These are phyloP conservation scores for Bedellia somnulentella DNA, from an alignment of 2,888 invertebrate species.

Conservation along the genomic window DNA sequence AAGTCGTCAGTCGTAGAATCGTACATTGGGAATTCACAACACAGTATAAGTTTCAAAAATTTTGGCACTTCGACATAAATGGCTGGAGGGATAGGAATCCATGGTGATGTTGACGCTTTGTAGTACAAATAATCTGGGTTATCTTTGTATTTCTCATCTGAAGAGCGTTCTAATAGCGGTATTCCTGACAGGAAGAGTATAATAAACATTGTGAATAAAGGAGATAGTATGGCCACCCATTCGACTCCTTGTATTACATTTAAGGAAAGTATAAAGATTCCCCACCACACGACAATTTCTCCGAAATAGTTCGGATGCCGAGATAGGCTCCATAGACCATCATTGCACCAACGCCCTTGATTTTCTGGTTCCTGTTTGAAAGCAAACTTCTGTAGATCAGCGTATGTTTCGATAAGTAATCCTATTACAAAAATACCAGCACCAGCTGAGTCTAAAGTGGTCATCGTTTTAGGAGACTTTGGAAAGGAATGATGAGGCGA, in stretches of 20 bases:
- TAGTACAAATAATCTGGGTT: slow-evolving; percentile 85
- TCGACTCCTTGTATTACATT: slow-evolving; percentile 84
- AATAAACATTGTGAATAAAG: slow-evolving; percentile 83
- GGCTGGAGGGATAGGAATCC: slow-evolving; percentile 85
- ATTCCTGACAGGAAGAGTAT: slow-evolving; percentile 90
- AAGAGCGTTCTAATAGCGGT: slow-evolving; percentile 82
- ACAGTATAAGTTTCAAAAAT: slow-evolving; percentile 79
- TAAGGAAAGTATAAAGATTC: slow-evolving; percentile 85
- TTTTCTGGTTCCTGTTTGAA: slow-evolving; percentile 88
- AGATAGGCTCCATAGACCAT: slow-evolving; percentile 85
- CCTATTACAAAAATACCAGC: slow-evolving; percentile 84
- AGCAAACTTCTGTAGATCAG: slow-evolving; percentile 89
- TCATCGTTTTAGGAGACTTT: slow-evolving; percentile 81
- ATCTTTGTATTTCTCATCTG: slow-evolving; percentile 87
- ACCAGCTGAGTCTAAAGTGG: slow-evolving; percentile 83
- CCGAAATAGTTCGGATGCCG: slow-evolving; percentile 95
- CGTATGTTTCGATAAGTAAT: slow-evolving; percentile 83
- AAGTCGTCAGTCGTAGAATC: slow-evolving; percentile 72
- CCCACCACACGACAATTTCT: slow-evolving; percentile 93
- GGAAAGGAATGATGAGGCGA: slow-evolving; percentile 78
- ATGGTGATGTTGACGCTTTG: slow-evolving; percentile 84
- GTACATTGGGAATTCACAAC: slow-evolving; percentile 89
- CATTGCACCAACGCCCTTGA: slow-evolving; percentile 91
- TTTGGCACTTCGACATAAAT: slow-evolving; percentile 86
- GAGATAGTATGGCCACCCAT: slow-evolving; percentile 85